Evolutionary conservation across 2,888 invertebrate genomes (phyloP).

Genomic region (Parochlus steinenii): DNA sequence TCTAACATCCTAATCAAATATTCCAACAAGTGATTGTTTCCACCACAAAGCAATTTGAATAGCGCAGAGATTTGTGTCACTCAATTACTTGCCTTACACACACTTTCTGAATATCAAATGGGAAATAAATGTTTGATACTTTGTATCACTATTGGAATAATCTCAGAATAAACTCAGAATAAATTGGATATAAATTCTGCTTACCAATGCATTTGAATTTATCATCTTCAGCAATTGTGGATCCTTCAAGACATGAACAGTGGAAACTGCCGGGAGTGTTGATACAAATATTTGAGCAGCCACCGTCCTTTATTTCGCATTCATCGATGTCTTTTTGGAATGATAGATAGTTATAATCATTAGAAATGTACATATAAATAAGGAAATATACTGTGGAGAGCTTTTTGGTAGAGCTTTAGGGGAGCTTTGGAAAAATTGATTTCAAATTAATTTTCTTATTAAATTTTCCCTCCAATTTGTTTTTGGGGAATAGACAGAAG

Average conservation of each 20-base stretch:
- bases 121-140: neutral
- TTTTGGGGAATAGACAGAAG: neutral
- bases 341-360: too few species aligned
- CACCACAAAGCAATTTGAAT: too few species aligned
- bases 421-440: too few species aligned
- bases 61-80: too few species aligned
- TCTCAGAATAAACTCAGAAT: neutral
- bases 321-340: constrained; percentile 12
- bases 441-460: too few species aligned
- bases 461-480: neutral
- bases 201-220: constrained; percentile 17
- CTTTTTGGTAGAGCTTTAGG: too few species aligned
- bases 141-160: neutral
- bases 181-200: constrained; percentile 3
- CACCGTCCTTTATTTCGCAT: constrained; percentile 13
- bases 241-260: constrained; percentile 26
- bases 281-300: constrained; percentile 16
- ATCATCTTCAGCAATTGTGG: constrained; percentile 18
- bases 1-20: too few species aligned
- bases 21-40: too few species aligned
- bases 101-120: too few species aligned
- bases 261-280: constrained; percentile 19
- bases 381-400: too few species aligned
- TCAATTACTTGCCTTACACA: too few species aligned
- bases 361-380: neutral